Evolutionary conservation across 2,888 invertebrate species (phyloP), one percentile per base, ranked within the genome.

Genomic region (Drosophila mettleri): DNA sequence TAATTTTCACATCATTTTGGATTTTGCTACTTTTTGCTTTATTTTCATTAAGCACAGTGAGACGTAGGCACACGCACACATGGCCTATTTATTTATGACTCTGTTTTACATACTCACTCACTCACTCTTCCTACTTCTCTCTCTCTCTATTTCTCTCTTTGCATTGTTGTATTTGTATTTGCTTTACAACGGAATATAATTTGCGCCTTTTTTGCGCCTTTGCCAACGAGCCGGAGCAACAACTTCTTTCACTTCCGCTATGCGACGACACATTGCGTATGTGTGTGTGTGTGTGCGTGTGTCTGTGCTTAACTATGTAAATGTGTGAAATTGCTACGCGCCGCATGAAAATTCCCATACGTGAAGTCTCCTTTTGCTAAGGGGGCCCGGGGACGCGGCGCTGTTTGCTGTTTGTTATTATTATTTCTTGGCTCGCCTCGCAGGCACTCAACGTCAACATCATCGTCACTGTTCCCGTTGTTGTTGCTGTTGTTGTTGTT

Each of bases 281-380:
- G 49, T 46, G 34, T 27, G 33, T 34, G 46, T 45, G 49, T 41
- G 48, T 41, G 53, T 12, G 46, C 43, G 60, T 36, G 39, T 58
- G 69, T 74, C 74, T 88, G 71, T 88, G 71, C 64, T 83, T 83
- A 74, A 72, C 81, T 88, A 84, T 88, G 87, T 86, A 86, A 84
- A 86, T 88, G 88, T 86, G 82, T 86, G 81, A 86, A 86, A 86
- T 85, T 88, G 87, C 86, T 88, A 78, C 86, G 85, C 80, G 86
- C 69, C 78, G 74, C 71, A 86, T 75, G 78, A 78, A 76, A 86
- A 88, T 78, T 85, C 88, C 88, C 85, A 86, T 76, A 83, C 70
- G 86, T 59, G 53, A 45, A 45, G 59, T 52, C 64, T 65, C 53
- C 39, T 45, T 49, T 49, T 53, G 59, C 49, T 22, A 20, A 9